Evolutionary conservation across 2,888 invertebrate genomes (phyloP).

Genomic region (Andrena praecox): DNA sequence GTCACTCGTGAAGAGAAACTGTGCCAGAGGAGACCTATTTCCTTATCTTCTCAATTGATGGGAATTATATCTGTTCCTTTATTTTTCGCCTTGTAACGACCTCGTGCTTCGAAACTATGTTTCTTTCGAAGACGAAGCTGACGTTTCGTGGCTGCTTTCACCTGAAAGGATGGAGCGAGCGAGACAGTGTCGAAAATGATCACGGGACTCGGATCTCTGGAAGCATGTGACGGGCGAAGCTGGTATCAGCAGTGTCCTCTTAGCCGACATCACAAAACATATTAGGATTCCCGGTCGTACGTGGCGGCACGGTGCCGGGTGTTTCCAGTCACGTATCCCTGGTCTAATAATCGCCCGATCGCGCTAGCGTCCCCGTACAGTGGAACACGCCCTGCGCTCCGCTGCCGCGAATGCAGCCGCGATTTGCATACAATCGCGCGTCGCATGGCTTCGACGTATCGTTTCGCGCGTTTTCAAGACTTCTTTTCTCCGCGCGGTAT

Average conservation of each 20-base stretch:
- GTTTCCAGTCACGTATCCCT: slow-evolving; percentile 63
- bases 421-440: slow-evolving; percentile 72
- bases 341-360: slow-evolving; percentile 69
- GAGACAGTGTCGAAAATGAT: neutral
- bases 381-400: slow-evolving; percentile 50
- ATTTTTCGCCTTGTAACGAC: neutral
- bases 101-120: neutral
- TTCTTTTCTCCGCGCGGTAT: slow-evolving; percentile 37
- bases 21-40: neutral
- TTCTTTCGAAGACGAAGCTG: neutral
- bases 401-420: slow-evolving; percentile 53
- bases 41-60: neutral
- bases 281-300: slow-evolving; percentile 46
- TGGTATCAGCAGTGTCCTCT: neutral
- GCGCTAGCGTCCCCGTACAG: slow-evolving; percentile 34
- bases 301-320: slow-evolving; percentile 15
- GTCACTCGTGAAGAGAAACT: neutral
- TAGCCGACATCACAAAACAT: slow-evolving; percentile 22
- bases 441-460: slow-evolving; percentile 66
- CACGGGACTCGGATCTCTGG: neutral
- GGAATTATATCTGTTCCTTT: neutral
- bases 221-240: neutral
- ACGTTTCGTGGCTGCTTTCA: neutral
- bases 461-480: slow-evolving; percentile 69
- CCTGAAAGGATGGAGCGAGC: neutral